phyloP scores from a whole-genome alignment of 1,140 invertebrate species.

The Caenorhabditis inopinata region DNA sequence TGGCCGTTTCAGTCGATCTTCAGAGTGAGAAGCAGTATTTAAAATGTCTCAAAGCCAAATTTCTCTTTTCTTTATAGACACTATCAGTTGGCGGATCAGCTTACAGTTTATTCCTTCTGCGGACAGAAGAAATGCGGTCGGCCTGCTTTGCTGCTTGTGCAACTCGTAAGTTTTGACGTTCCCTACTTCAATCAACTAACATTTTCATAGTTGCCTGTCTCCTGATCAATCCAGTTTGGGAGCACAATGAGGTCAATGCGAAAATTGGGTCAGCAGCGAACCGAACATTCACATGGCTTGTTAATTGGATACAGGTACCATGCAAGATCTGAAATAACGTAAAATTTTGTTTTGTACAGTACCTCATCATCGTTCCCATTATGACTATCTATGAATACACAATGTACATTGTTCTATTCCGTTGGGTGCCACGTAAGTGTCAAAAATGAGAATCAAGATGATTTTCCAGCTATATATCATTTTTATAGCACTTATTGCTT shows the following conservation, averaged over 20 bases:
- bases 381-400: slow-evolving; percentile 20
- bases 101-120: slow-evolving; percentile 28
- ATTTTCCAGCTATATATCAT: neutral
- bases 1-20: slow-evolving; percentile 45
- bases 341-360: neutral
- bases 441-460: neutral
- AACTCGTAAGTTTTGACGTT: slow-evolving; percentile 6
- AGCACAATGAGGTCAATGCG: slow-evolving; percentile 40
- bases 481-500: slow-evolving; percentile 22
- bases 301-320: neutral
- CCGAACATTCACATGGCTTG: neutral
- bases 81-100: slow-evolving; percentile 4
- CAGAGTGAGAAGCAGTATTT: slow-evolving; percentile 17
- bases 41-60: neutral
- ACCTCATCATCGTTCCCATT: slow-evolving; percentile 4
- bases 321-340: neutral
- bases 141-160: slow-evolving; percentile 44
- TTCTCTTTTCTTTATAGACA: slow-evolving; percentile 24
- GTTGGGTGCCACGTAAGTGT: slow-evolving; percentile 40
- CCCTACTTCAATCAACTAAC: no score
- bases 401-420: slow-evolving; percentile 34
- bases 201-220: slow-evolving; percentile 45
- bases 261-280: slow-evolving; percentile 28
- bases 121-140: slow-evolving; percentile 9
- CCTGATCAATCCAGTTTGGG: slow-evolving; percentile 49